These are phyloP conservation scores for Seira sanloemensis DNA, from an alignment of 2,888 invertebrate genomes.

Conservation along the genomic window DNA sequence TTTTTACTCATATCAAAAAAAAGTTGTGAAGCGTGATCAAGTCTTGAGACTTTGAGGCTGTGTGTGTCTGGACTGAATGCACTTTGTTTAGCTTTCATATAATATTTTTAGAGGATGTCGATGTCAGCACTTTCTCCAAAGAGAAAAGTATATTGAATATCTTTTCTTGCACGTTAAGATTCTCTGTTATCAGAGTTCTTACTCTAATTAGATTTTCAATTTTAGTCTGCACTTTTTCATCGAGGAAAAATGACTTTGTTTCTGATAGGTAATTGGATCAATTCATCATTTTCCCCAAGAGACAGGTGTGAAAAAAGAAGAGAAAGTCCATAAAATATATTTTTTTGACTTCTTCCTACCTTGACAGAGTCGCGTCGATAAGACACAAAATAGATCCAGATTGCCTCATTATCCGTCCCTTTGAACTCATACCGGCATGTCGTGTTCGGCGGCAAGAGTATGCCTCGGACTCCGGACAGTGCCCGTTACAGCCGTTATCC, in stretches of 20 bases:
- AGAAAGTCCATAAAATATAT: conserved; percentile 81
- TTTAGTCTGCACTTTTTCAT: background rate
- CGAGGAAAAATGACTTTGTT: background rate
- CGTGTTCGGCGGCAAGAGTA: conserved; percentile 89
- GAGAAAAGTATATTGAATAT: background rate
- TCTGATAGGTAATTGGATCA: conserved; percentile 78
- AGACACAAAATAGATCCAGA: conserved; percentile 92
- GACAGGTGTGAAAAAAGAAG: conserved; percentile 78
- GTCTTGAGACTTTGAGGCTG: too few species aligned
- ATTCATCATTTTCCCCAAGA: conserved; percentile 88
- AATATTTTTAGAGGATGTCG: background rate
- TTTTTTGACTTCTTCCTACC: conserved; percentile 78
- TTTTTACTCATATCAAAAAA: too few species aligned
- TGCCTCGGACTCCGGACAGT: conserved; percentile 80
- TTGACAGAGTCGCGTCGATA: conserved; percentile 89
- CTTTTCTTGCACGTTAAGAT: too few species aligned
- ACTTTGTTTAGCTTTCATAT: background rate
- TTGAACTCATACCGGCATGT: conserved; percentile 91
- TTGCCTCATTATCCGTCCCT: conserved; percentile 86
- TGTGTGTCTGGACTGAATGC: too few species aligned
- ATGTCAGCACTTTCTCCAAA: background rate
- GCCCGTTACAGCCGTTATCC: conserved; percentile 70
- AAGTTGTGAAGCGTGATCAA: too few species aligned
- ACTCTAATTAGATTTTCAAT: background rate
- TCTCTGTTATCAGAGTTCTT: background rate